Evolutionary conservation across 2,888 invertebrate species (phyloP), one percentile per base, ranked within the genome.

Genomic region (Drosophila limbata): DNA sequence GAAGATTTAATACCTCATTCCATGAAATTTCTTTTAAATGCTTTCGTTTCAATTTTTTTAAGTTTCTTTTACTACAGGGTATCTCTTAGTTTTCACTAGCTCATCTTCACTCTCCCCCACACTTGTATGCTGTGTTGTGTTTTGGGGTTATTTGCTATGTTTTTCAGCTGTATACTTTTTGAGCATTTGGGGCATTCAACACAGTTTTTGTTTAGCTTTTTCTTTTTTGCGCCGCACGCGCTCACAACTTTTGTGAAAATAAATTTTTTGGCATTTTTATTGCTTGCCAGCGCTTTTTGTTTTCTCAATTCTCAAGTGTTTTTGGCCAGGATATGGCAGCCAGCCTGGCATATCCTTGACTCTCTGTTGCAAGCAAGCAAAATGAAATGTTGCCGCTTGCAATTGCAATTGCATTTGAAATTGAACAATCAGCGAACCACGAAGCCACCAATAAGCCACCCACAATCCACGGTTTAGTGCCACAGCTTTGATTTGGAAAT

Each of bases 361-460:
- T 76, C 55, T 76, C 42, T 64, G 42, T 19, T 48, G 64, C 66
- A 66, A 82, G 25, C 25, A 75, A 85, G 64, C 66, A 68, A 82
- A 85, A 88, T 84, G 80, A 85, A 88, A 88, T 84, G 88, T 80
- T 85, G 88, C 78, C 88, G 69, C 53, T 70, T 69, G 71, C 75
- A 83, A 82, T 70, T 69, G 71, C 75, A 83, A 82, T 79, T 73
- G 75, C 69, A 69, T 56, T 69, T 69, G 57, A 73, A 69, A 72
- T 64, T 64, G 61, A 60, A 11, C 52, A 37, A 39, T 44, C 21
- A 31, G 5, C 13, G 37, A 1, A 0, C 5, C 17, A 9, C 10
- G 28, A 28, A 28, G 28, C 35, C 10, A 47, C 40, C 17, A 40
- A 15, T 9, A 8, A 39, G 15, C 39, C 15, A 33, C 15, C 28